Evolutionary conservation across 1,140 invertebrate genomes (phyloP), one percentile per base, ranked within the genome.

Genomic region (Coelopa frigida): DNA sequence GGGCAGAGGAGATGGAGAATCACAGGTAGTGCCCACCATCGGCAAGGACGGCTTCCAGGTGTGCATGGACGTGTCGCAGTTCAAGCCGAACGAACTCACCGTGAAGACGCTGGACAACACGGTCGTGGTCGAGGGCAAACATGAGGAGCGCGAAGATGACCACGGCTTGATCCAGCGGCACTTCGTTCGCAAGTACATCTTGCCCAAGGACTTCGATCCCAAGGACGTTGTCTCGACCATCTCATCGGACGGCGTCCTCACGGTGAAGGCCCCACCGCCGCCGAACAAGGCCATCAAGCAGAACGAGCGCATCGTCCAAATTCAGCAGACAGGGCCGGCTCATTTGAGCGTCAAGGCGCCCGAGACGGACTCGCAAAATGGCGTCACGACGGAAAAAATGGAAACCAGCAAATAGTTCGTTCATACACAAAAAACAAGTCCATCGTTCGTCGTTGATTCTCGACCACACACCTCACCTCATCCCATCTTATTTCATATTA

Each of bases 1-100:
- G 15, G 3, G 3, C 18, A n/a, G n/a, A n/a, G 3, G 18, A 15
- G 4, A 12, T 18, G n/a, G n/a, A n/a, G n/a, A n/a, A n/a, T n/a
- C n/a, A n/a, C n/a, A n/a, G n/a, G n/a, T n/a, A n/a, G n/a, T n/a
- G n/a, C n/a, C n/a, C n/a, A n/a, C n/a, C n/a, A n/a, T 69, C 21
- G 74, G 79, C 37, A 78, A 78, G 29, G 74, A 81, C 42, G 74
- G 75, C 17, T 82, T 82, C 50, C 77, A 86, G 65, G 78, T 84
- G 0, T 79, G 78, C 49, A 65, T 89, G 57, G 89, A 93, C 59
- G 85, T 94, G 1, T 82, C 87, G 18, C 87, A 93, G 54, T 94
- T 93, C 66, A 72, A 78, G 27, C 87, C 89, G 0, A 80, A 85
- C 23, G 89, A 94, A 64, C 81, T 94, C 10, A 75, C 78, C 2